phyloP scores from a whole-genome alignment of 2,888 invertebrate genomes.

The Anarsia innoxiella region DNA sequence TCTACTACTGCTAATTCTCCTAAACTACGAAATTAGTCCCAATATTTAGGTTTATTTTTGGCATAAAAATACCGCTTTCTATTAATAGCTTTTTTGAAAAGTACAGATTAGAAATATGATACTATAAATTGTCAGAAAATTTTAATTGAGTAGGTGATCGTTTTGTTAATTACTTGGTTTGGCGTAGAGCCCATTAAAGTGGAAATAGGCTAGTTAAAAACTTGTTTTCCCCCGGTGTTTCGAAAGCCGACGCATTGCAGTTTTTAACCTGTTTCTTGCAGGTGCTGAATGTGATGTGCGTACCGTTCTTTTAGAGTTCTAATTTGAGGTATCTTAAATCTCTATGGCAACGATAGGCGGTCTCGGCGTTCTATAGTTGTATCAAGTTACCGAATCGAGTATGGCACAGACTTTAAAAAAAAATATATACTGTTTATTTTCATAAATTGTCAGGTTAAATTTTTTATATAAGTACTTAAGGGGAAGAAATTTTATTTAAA shows the following conservation, averaged over 20 bases:
- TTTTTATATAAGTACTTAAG: too few relatives aligned
- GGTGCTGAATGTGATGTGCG: conserved; percentile 19
- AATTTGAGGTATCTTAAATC: too few relatives aligned
- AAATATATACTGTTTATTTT: too few relatives aligned
- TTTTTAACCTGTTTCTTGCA: conserved; percentile 41
- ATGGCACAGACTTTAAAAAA: too few relatives aligned
- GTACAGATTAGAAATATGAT: not conserved
- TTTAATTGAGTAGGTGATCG: not conserved
- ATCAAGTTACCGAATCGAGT: too few relatives aligned
- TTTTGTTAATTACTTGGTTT: conserved; percentile 8
- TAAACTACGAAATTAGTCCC: too few relatives aligned
- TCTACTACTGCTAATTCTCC: too few relatives aligned
- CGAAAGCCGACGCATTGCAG: conserved; percentile 50
- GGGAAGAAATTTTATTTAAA: too few relatives aligned
- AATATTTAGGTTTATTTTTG: too few relatives aligned
- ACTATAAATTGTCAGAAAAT: not conserved
- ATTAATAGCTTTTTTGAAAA: not conserved
- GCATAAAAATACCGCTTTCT: not conserved
- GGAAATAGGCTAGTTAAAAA: conserved; percentile 23
- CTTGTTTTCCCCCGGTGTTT: conserved; percentile 37
- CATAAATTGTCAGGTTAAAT: too few relatives aligned
- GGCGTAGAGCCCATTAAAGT: conserved; percentile 7
- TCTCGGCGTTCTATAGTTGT: too few relatives aligned
- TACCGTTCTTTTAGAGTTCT: conserved; percentile 7
- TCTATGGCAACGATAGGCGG: too few relatives aligned